phyloP scores from a whole-genome alignment of 1,140 invertebrate genomes.

The Monochamus saltuarius region DNA sequence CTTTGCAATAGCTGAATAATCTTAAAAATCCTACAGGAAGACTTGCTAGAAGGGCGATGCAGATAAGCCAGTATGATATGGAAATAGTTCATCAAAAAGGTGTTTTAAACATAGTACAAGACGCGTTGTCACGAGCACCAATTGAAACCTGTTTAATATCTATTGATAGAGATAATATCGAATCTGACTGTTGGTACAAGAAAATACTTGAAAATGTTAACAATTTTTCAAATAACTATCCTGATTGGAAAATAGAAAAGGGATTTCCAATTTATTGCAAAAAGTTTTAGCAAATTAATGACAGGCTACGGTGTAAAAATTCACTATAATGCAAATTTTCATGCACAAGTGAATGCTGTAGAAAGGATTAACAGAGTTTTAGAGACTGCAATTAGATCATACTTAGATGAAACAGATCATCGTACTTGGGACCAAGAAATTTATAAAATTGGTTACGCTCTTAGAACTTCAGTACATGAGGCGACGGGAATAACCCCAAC shows the following conservation, averaged over 20 bases:
- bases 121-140: not conserved
- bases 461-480: slow-evolving; percentile 24
- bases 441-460: slow-evolving; percentile 7
- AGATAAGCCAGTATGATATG: slow-evolving; percentile 8
- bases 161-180: not conserved
- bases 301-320: slow-evolving; percentile 1
- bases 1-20: slow-evolving; percentile 14
- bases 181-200: too few species aligned
- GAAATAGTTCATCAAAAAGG: slow-evolving; percentile 6
- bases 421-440: slow-evolving; percentile 16
- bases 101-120: slow-evolving; percentile 7
- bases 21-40: slow-evolving; percentile 34
- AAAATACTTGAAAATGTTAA: not conserved
- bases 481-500: slow-evolving; percentile 21
- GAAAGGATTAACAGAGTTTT: slow-evolving; percentile 20
- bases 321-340: slow-evolving; percentile 10
- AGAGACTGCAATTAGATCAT: slow-evolving; percentile 17
- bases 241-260: slow-evolving; percentile 21
- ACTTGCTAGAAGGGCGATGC: slow-evolving; percentile 16
- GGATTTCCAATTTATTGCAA: slow-evolving; percentile 14
- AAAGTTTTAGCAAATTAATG: slow-evolving; percentile 7
- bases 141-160: not conserved
- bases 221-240: not conserved
- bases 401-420: slow-evolving; percentile 26
- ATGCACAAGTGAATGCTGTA: slow-evolving; percentile 17